Evolutionary conservation across 2,113 vertebrate genomes (phyloP), one percentile per base, ranked within the genome.

Genomic region (Stegostoma tigrinum): DNA sequence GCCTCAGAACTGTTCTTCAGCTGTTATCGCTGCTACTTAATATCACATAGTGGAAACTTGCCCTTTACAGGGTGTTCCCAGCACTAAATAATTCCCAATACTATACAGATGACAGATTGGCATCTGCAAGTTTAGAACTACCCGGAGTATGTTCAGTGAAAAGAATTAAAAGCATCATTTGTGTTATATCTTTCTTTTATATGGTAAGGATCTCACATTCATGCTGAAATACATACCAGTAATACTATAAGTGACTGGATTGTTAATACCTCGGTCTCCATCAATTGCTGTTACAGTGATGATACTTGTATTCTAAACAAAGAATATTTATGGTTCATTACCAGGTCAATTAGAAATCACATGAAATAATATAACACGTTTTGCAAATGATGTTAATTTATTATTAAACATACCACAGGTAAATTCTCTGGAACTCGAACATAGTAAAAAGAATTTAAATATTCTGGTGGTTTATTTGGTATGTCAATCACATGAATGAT

Each of bases 201-300:
- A 27, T 8, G 24, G 24, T 42, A 38, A 94, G n/a, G 19, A 68
- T 68, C n/a, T 70, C 67, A 68, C 15, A 91, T 91, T 38, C 23
- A 90, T 61, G 24, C 52, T 52, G 42, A 6, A 72, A 30, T 75
- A 95, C 94, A 3, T 52, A 95, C 94, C 94, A 45, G 52, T 95
- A 95, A 95, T 95, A 68, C 42, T 95, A 23, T 95, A 95, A 8
- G 42, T 95, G 42, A 95, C 45, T 95, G 94, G 94, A 24, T 95
- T 95, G 42, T 95, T 95, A 52, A 95, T 95, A 52, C 94, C 94
- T 72, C 67, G 72, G 42, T 95, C 94, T 95, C 94, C 94, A 72
- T 95, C 94, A 95, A 95, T 52, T 72, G 94, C 94, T 52, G 66
- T 95, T 15, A 95, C 67, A 30, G 68, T 95, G 68, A 95, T 95